phyloP scores from a whole-genome alignment of 2,113 vertebrate species.

The Lepidothrix coronata region DNA sequence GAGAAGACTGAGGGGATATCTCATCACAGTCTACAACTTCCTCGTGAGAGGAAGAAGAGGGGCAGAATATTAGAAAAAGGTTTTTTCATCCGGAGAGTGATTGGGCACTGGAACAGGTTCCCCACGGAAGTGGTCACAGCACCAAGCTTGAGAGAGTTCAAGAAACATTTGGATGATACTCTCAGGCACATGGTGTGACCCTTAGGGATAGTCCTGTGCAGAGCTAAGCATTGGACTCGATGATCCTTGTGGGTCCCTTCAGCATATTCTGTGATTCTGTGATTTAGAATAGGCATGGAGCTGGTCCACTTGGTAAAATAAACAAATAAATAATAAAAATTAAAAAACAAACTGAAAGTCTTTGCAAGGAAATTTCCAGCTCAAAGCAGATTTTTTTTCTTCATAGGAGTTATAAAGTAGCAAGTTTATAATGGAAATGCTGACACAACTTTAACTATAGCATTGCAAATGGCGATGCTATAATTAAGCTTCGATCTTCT shows the following conservation, averaged over 20 bases:
- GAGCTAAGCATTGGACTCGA: background rate
- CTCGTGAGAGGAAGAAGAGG: background rate
- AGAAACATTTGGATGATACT: background rate
- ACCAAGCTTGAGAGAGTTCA: background rate
- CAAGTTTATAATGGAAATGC: slow-evolving; percentile 68
- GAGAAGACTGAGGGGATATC: background rate
- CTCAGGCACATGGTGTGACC: background rate
- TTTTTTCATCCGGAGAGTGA: background rate
- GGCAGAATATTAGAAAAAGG: background rate
- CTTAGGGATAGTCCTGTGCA: background rate
- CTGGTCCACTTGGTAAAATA: background rate
- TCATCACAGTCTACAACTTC: background rate
- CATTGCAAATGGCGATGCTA: slow-evolving; percentile 69
- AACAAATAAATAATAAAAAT: background rate
- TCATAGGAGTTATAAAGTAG: slow-evolving; percentile 51
- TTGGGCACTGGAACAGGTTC: background rate
- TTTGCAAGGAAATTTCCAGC: slow-evolving; percentile 46
- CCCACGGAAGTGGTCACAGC: background rate
- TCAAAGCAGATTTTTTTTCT: slow-evolving; percentile 44
- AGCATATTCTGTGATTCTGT: background rate
- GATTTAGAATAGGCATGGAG: background rate
- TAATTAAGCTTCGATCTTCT: slow-evolving; percentile 83
- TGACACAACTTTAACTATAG: slow-evolving; percentile 72
- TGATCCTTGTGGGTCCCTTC: background rate
- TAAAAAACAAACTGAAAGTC: background rate